Conservation (phyloP, 2,797 vertebrate species). For the Numenius phaeopus region DNA sequence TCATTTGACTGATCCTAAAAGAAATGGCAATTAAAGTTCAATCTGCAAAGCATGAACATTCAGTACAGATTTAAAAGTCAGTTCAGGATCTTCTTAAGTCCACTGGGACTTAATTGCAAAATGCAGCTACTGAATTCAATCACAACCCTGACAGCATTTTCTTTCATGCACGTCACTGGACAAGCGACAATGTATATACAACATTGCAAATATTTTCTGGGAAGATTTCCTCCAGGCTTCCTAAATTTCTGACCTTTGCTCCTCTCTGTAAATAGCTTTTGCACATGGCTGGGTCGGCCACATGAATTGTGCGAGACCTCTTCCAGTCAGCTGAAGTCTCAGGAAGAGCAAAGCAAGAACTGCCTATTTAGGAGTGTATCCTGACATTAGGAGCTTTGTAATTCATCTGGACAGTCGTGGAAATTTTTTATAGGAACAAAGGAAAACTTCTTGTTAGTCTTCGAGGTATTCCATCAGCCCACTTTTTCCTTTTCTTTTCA, state of each 20-base stretch:
- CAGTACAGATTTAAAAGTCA: conserved; percentile 1
- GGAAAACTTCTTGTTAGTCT: neutral
- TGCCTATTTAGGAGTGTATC: neutral
- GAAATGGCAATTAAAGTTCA: conserved; percentile 26
- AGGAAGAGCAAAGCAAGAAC: neutral
- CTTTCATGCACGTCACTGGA: neutral
- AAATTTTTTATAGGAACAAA: neutral
- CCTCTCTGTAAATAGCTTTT: conserved; percentile 29
- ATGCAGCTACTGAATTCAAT: neutral
- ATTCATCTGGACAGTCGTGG: neutral
- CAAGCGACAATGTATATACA: neutral
- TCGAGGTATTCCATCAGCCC: neutral
- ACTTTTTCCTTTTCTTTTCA: neutral
- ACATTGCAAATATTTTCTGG: conserved; percentile 13
- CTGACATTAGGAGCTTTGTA: neutral
- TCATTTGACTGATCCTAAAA: neutral
- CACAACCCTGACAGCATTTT: neutral
- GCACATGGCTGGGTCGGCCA: neutral
- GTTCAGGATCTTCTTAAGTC: neutral
- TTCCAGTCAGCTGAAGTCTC: neutral
- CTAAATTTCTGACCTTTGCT: conserved; percentile 36
- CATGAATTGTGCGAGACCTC: neutral
- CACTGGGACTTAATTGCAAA: conserved; percentile 11
- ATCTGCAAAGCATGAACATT: neutral
- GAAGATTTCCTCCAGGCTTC: conserved; percentile 38